A percentile compares a stretch with the other conserved stretches of the same genome.
Evolutionary conservation across 2,797 vertebrate genomes (phyloP).

Genomic region (Notolabrus celidotus): DNA sequence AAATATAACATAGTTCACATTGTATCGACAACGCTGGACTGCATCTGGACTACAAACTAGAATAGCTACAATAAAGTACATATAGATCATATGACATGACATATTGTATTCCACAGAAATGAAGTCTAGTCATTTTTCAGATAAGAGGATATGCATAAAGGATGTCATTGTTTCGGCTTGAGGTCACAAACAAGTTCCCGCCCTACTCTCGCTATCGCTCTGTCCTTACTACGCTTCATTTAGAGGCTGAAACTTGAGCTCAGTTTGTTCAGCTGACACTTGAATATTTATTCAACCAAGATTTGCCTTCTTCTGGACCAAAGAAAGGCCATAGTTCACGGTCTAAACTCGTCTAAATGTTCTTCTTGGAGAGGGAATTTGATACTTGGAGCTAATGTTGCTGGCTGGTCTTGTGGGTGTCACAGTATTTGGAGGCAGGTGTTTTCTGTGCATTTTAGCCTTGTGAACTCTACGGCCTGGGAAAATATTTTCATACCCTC

Average conservation of each 20-base stretch:
- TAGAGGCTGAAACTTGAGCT: slow-evolving; percentile 65
- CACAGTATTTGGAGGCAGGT: slow-evolving; percentile 84
- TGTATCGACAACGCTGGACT: slow-evolving; percentile 90
- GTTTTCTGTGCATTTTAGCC: slow-evolving; percentile 83
- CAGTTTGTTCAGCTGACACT: slow-evolving; percentile 56
- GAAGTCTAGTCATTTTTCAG: slow-evolving; percentile 85
- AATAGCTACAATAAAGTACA: slow-evolving; percentile 91
- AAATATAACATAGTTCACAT: slow-evolving; percentile 91
- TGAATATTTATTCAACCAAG: slow-evolving; percentile 68
- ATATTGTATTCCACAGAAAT: slow-evolving; percentile 90
- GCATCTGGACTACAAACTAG: slow-evolving; percentile 92
- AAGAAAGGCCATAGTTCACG: slow-evolving; percentile 71
- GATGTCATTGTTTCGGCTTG: slow-evolving; percentile 85
- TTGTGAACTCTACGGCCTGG: slow-evolving; percentile 77
- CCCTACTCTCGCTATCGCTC: slow-evolving; percentile 69
- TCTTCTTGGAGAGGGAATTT: slow-evolving; percentile 76
- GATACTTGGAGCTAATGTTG: slow-evolving; percentile 80
- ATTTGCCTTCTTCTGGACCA: slow-evolving; percentile 67
- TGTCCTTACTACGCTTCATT: slow-evolving; percentile 69
- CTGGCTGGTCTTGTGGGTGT: slow-evolving; percentile 82
- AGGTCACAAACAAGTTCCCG: slow-evolving; percentile 84
- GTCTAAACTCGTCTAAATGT: slow-evolving; percentile 63
- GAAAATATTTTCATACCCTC: slow-evolving; percentile 79
- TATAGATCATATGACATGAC: slow-evolving; percentile 91
- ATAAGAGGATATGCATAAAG: slow-evolving; percentile 88